Conservation (phyloP, 2,113 vertebrate genomes). For the Lichenostomus cassidix region DNA sequence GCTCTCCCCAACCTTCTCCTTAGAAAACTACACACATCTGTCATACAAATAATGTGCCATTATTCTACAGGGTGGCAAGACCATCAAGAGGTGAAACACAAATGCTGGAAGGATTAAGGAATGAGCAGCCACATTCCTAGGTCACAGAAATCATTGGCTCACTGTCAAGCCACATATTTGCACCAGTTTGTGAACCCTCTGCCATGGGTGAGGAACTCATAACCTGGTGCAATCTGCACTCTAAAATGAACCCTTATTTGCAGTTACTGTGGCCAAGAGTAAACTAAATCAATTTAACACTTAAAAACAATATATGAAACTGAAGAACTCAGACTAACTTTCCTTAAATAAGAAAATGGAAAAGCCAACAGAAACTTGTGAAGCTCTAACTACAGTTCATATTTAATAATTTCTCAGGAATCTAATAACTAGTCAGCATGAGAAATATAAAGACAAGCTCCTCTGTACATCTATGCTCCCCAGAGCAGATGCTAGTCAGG, state of each 20-base stretch:
- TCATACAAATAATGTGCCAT: rapidly evolving
- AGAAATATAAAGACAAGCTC: neutral
- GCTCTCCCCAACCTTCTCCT: neutral
- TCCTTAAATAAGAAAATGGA: neutral
- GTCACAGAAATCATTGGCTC: neutral
- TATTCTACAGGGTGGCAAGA: neutral
- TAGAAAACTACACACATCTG: neutral
- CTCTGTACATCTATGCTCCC: neutral
- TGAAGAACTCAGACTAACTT: neutral
- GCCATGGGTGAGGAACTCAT: neutral
- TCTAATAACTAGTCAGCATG: neutral
- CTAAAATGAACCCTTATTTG: neutral
- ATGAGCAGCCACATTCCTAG: neutral
- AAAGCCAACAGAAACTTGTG: neutral
- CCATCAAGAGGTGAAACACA: neutral
- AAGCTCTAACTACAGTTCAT: neutral
- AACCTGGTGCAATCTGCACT: neutral
- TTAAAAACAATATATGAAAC: neutral
- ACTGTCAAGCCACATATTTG: neutral
- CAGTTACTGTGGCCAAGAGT: neutral
- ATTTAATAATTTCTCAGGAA: neutral
- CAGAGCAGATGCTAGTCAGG: neutral
- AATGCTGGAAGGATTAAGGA: neutral
- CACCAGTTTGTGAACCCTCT: neutral
- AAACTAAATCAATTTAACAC: neutral